phyloP scores from a whole-genome alignment of 2,113 vertebrate genomes.

The Circaetus cinerascens region DNA sequence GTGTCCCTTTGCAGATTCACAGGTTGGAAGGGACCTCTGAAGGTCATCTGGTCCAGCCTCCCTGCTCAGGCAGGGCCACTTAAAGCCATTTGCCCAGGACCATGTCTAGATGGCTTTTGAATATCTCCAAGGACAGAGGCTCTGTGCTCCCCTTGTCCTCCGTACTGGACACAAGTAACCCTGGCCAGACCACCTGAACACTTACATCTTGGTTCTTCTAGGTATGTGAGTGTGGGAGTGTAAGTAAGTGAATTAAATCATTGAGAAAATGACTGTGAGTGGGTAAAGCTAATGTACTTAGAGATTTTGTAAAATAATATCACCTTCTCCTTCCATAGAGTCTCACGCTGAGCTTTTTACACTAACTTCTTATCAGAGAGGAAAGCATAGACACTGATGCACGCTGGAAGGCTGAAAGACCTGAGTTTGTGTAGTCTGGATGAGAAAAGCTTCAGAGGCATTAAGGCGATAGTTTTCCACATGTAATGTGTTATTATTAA shows the following conservation, averaged over 20 bases:
- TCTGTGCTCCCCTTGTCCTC: neutral
- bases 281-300: neutral
- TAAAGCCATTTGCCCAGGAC: neutral
- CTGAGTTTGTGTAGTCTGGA: neutral
- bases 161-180: neutral
- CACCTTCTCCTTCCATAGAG: neutral
- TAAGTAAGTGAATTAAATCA: neutral
- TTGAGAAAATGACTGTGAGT: neutral
- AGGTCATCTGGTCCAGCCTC: neutral
- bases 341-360: neutral
- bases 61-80: neutral
- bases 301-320: neutral
- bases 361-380: neutral
- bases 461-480: neutral
- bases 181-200: neutral
- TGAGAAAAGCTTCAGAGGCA: neutral
- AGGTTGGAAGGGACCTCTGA: neutral
- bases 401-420: neutral
- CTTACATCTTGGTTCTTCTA: neutral
- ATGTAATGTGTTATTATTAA: neutral
- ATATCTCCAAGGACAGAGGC: neutral
- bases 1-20: neutral
- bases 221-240: neutral
- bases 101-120: neutral
- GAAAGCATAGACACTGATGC: neutral